Base-by-base conservation (phyloP, 2,113 vertebrate genomes). In the Zapornia atra region DNA sequence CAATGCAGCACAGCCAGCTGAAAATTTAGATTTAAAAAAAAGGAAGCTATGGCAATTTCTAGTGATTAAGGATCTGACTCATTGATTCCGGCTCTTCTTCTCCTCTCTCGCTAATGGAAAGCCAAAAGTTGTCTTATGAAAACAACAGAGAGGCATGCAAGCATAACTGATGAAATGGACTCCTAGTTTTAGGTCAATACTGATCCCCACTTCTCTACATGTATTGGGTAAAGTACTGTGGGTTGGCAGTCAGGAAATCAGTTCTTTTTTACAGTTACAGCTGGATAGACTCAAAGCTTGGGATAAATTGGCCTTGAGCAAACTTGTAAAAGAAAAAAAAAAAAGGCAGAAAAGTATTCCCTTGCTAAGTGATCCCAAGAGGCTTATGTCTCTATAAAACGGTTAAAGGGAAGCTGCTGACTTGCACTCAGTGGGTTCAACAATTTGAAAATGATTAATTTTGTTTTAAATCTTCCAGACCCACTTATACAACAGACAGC, bases 291-390 rank as follows among this genome's bases (percentile, higher is more conserved):
- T 96, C 79, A 78, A 60, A 79, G 53, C 63, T 82, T 82, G 70
- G 66, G 79, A 92, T 80, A 85, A 96, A 93, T 5, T 68, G 12
- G 82, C 94, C 96, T 88, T 34, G 1, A 94, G 88, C 76, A 96
- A 96, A 93, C 38, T 90, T 22, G 11, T 48, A 48, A 48, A 48
- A 48, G 10, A 12, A 71, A 51, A 33, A 60, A 34, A 38, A 28
- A 71, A 79, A 77, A 46, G 25, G 21, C 31, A 38, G 38, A 73
- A 57, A 61, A 53, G 9, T 69, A 42, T 65, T 89, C 90, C 90
- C 90, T 88, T 89, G 73, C 63, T 94, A 96, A 97, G 91, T 96
- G 88, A 85, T 96, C 96, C 81, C 94, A 82, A 79, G 95, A 96
- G 94, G 63, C 72, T 61, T 46, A n/a, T 82, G 54, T 89, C 90